Base-by-base conservation (phyloP, 2,113 vertebrate species). In the Lagenorhynchus albirostris region DNA sequence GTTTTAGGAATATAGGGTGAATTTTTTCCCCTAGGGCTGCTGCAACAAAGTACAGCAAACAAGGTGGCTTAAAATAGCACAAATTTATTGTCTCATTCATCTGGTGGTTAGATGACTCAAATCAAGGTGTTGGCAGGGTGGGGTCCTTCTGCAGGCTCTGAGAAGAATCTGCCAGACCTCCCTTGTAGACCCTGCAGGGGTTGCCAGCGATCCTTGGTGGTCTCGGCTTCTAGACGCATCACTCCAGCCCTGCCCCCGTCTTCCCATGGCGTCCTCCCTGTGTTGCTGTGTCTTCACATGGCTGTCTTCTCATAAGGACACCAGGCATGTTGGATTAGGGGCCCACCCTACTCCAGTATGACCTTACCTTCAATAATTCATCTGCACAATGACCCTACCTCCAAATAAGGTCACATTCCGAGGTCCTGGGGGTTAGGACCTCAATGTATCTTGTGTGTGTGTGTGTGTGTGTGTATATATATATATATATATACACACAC, bases 201-300 rank as follows among this genome's bases (percentile, higher is more conserved):
- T 33, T 12, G 63, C 26, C 7, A 6, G 6, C 53, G 29, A 1
- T 36, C n/a, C 38, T 65, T 21, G 31, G 60, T 14, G 17, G 18
- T 20, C 36, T 63, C 10, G 1, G 17, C 41, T 47, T 13, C 1
- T 6, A 2, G 38, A 11, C 4, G 2, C 12, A 4, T 20, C 25
- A 5, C 31, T 47, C 26, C n/a, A 2, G 1, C 29, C 33, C 76
- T 25, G 5, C 50, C 9, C 1, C 8, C 0, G 1, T 68, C 29
- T 41, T 90, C 29, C 1, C 3, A 2, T 8, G 23, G 10, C 13
- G 5, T 67, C 14, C 17, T 23, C 38, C 41, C 33, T 0, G 1
- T 11, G 21, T 50, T 5, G 7, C 63, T 50, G 18, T 29, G 50
- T 36, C 58, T 41, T 41, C 53, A n/a, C 3, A 1, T 31, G n/a